Base-by-base conservation (phyloP, 2,113 vertebrate species). In the Synodontis membranacea region DNA sequence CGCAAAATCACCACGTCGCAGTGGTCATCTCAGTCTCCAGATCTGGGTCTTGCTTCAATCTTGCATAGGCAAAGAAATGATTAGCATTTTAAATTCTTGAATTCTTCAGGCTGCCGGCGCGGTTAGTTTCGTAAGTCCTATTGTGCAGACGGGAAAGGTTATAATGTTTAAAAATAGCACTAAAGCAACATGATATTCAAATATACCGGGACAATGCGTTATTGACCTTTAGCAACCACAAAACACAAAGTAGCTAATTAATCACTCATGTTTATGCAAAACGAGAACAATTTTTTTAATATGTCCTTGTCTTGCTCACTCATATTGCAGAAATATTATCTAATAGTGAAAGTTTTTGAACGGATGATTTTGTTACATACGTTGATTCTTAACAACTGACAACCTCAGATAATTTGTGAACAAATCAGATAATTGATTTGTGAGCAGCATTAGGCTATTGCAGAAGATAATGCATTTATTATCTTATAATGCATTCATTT, bases 101-200 rank as follows among this genome's bases (percentile, higher is more conserved):
- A 37, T 31, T 23, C 25, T 86, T 75, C 4, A 72, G 42, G 12
- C 74, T 75, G 5, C 75, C 17, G 44, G 34, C 19, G n/a, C 9
- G 44, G 44, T 48, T 54, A 19, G 10, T 56, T 89, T 37, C 46
- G 44, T 84, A 84, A 82, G 23, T 68, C 4, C 12, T 78, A 79
- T 60, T 12, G 25, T 84, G 74, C n/a, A 85, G 81, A 80, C 80
- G 4, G 79, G 80, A 94, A 94, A 93, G 92, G 92, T 93, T 89
- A 92, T 83, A 34, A 64, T 46, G 78, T 89, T 91, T 91, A 81
- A 92, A 94, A 93, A 72, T 92, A 92, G 90, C 83, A 60, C 56
- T 68, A 21, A 62, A 46, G 86, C 90, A 0, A 34, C 60, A 50
- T 62, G 91, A 90, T 93, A 92, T 94, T 95, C 92, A 91, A 86